Evolutionary conservation across 2,113 vertebrate species (phyloP).

Genomic region (Columba livia): DNA sequence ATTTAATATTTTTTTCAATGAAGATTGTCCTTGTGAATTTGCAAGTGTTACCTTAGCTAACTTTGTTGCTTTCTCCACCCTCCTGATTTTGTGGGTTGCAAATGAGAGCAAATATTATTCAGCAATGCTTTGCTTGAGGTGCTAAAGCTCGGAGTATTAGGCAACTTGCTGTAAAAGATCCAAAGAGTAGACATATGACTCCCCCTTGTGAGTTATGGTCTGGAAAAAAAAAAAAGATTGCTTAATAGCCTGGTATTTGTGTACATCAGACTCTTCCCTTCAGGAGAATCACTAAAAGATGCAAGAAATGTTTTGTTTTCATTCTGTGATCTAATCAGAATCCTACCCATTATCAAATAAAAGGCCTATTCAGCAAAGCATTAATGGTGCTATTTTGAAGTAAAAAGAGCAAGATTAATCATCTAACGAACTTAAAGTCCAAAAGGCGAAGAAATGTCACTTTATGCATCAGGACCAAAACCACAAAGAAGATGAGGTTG

Average conservation of each 20-base stretch:
- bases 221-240: conserved; percentile 14
- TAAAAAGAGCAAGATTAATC: background rate
- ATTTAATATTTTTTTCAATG: background rate
- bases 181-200: conserved; percentile 47
- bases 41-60: background rate
- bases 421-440: background rate
- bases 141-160: background rate
- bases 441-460: background rate
- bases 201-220: conserved; percentile 49
- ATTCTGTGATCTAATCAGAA: conserved; percentile 22
- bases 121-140: background rate
- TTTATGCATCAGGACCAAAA: background rate
- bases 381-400: background rate
- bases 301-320: background rate
- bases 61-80: background rate
- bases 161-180: background rate
- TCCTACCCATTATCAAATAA: background rate
- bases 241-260: background rate
- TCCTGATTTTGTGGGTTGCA: conserved; percentile 8
- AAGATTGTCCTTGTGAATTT: background rate
- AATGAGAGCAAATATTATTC: background rate
- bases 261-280: background rate
- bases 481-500: background rate
- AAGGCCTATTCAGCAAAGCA: background rate
- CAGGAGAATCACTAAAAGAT: background rate